These are phyloP conservation scores for Rhabdophis nuchalis DNA, from an alignment of 2,797 vertebrate species.

Conservation along the genomic window DNA sequence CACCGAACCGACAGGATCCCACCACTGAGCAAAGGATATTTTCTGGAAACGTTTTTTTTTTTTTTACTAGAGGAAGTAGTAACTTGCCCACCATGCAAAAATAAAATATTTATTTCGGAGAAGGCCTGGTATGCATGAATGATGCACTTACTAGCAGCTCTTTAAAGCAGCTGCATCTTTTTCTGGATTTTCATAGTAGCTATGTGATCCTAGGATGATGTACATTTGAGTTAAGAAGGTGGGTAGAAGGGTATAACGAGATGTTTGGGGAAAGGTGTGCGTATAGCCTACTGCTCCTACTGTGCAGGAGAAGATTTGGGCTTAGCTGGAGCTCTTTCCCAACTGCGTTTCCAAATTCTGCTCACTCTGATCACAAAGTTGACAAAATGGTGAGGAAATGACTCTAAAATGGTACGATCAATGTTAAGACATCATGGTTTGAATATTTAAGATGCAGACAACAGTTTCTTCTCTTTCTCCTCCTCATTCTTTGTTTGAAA, in stretches of 20 bases:
- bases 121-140: no score
- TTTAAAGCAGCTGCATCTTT: no score
- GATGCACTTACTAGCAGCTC: no score
- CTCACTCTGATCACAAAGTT: neutral
- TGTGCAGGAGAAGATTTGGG: neutral
- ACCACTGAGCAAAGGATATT: neutral
- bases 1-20: no score
- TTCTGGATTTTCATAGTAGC: no score
- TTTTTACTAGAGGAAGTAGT: neutral
- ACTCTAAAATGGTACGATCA: constrained; percentile 48
- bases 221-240: no score
- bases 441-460: constrained; percentile 62
- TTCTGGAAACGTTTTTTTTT: neutral
- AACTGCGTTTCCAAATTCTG: neutral
- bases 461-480: constrained; percentile 21
- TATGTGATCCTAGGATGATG: no score
- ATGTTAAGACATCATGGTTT: constrained; percentile 56
- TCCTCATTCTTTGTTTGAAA: constrained; percentile 43
- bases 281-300: no score
- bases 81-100: no score
- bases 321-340: neutral
- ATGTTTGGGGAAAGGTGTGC: no score
- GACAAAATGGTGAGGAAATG: constrained; percentile 47
- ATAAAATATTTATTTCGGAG: no score
- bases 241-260: no score